phyloP scores from a whole-genome alignment of 2,888 invertebrate species.

The Linnaemya tessellans region DNA sequence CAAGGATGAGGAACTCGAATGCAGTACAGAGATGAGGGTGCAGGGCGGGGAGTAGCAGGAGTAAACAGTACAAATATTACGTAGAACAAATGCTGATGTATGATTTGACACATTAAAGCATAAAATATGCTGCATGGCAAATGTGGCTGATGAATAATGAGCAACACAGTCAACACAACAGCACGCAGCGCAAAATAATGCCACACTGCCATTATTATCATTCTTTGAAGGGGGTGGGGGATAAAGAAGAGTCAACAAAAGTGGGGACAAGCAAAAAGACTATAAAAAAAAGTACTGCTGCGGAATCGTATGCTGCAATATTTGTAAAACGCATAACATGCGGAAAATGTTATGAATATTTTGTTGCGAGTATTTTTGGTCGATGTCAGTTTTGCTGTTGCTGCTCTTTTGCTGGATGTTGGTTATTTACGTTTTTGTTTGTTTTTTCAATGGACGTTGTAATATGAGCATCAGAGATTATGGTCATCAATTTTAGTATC shows the following conservation, averaged over 20 bases:
- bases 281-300: slow-evolving; percentile 45
- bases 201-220: slow-evolving; percentile 14
- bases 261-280: not conserved
- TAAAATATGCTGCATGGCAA: slow-evolving; percentile 75
- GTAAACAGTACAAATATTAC: slow-evolving; percentile 19
- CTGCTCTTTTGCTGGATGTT: slow-evolving; percentile 14
- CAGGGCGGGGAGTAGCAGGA: not conserved
- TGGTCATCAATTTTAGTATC: slow-evolving; percentile 81
- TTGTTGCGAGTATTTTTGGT: slow-evolving; percentile 26
- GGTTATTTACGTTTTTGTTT: no score
- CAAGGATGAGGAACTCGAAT: slow-evolving; percentile 31
- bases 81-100: slow-evolving; percentile 78
- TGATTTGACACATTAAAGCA: slow-evolving; percentile 81
- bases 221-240: slow-evolving; percentile 10
- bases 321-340: slow-evolving; percentile 71
- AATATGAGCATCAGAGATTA: slow-evolving; percentile 76
- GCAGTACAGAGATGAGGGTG: not conserved
- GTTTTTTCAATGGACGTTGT: slow-evolving; percentile 53
- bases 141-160: slow-evolving; percentile 74
- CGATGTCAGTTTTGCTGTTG: not conserved
- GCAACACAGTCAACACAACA: slow-evolving; percentile 58
- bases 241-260: not conserved
- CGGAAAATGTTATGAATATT: slow-evolving; percentile 62
- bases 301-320: slow-evolving; percentile 69
- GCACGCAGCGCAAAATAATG: slow-evolving; percentile 7